A percentile compares a stretch with the other conserved stretches of the same genome.
Evolutionary conservation across 2,797 vertebrate genomes (phyloP).

Genomic region (Microctenopoma stevenorrisi): DNA sequence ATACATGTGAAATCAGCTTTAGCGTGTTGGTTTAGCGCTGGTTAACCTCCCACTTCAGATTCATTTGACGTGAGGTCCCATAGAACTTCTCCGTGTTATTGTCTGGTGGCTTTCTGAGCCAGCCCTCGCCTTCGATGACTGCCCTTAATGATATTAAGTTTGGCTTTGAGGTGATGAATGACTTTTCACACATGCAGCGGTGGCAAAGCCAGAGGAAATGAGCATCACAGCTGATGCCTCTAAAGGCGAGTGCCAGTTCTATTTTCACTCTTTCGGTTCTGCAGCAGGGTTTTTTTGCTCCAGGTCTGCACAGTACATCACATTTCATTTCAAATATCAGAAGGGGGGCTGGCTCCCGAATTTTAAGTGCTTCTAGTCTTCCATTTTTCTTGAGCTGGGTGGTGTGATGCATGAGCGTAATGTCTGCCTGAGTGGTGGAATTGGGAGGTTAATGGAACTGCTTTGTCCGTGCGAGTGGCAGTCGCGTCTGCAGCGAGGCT

Average conservation of each 20-base stretch:
- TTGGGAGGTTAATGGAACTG: conserved; percentile 12
- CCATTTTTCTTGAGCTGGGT: conserved; percentile 5
- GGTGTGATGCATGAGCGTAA: background rate
- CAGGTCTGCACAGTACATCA: background rate
- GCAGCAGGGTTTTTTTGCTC: conserved; percentile 1
- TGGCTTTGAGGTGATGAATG: conserved; percentile 38
- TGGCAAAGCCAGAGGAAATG: conserved; percentile 28
- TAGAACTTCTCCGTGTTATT: conserved; percentile 20
- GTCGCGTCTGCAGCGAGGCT: conserved; percentile 18
- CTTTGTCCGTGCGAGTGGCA: conserved; percentile 15
- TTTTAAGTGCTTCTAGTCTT: conserved; percentile 5
- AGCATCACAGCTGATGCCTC: conserved; percentile 32
- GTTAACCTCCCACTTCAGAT: conserved; percentile 6
- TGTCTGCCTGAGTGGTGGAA: background rate
- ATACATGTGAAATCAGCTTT: too few species aligned
- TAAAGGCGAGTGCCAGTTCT: conserved; percentile 44
- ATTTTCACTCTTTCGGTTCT: conserved; percentile 28
- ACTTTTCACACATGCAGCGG: conserved; percentile 18
- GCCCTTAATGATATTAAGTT: conserved; percentile 48
- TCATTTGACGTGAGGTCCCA: conserved; percentile 6
- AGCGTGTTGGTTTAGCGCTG: background rate
- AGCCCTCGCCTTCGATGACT: conserved; percentile 25
- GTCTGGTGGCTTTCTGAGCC: conserved; percentile 28
- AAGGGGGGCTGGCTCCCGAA: conserved; percentile 7
- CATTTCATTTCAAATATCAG: conserved; percentile 37